These are phyloP conservation scores for Anneissia japonica DNA, from an alignment of 35 echinoderm and acorn worm genomes.

Conservation along the genomic window DNA sequence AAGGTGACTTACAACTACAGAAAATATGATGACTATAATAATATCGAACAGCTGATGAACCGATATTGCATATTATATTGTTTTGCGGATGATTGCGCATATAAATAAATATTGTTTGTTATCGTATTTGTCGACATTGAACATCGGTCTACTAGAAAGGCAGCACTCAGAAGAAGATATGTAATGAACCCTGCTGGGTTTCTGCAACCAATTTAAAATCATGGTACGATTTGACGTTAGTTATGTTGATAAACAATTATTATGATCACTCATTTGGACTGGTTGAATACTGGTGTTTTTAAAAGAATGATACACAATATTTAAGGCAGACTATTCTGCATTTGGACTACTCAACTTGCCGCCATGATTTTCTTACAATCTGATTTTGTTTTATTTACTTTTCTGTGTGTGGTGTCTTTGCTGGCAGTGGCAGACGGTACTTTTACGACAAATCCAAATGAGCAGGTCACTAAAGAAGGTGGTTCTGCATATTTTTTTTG, in stretches of 20 bases:
- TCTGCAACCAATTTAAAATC: too few species aligned
- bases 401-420: background rate
- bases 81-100: background rate
- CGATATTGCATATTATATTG: background rate
- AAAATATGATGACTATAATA: background rate
- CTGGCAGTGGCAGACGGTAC: background rate
- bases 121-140: background rate
- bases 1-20: background rate
- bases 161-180: too few species aligned
- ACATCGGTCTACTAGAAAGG: too few species aligned
- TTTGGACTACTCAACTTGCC: too few species aligned
- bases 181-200: too few species aligned
- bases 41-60: background rate
- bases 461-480: background rate
- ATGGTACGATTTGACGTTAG: too few species aligned
- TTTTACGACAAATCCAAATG: background rate
- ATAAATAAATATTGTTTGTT: background rate
- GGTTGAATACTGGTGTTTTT: too few species aligned
- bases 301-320: too few species aligned
- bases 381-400: background rate
- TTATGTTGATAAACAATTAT: too few species aligned
- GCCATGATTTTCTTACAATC: background rate
- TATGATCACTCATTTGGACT: too few species aligned
- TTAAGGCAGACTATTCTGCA: too few species aligned
- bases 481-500: background rate